Evolutionary conservation across 2,113 vertebrate genomes (phyloP), one percentile per base, ranked within the genome.

Genomic region (Coracopsis vasa): DNA sequence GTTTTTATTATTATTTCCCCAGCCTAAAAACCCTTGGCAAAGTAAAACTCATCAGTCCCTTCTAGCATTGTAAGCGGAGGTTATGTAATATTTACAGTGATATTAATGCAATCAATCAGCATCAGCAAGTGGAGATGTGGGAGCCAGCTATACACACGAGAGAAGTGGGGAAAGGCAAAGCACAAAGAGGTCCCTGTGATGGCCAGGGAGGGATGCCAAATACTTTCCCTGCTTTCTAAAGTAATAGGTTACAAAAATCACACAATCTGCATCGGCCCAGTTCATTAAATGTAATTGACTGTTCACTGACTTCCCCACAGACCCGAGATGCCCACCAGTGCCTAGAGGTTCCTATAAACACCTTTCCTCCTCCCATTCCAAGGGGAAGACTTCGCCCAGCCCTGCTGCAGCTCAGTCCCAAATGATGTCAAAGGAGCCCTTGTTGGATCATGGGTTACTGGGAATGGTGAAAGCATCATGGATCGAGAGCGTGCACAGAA

Each of bases 91-190:
- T 96, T 96, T 97, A 97, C 86, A 94, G 86, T 95, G 90, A 97
- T 97, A 97, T 97, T 97, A 97, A 96, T 97, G 96, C 88, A 95
- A 96, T 97, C 95, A 95, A 97, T 97, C 97, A 97, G 92, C 82
- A 18, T 96, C 94, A 95, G 90, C 80, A 61, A 90, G 86, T 58
- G 82, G 94, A 94, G 81, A 94, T 90, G 84, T 95, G 91, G 91
- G 91, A 96, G 93, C 81, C 84, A 87, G 93, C 62, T 77, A 94
- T 9, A 70, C 47, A 94, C 92, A 90, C 0, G 10, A 95, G 86
- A 97, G 86, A 88, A 95, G 85, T 82, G 89, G 87, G 94, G 91
- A 64, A 95, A 93, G 72, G 84, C 83, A 88, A 96, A 96, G 90
- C 92, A 97, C 95, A 97, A 97, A 97, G 50, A 83, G 96, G 95